A percentile compares a stretch with the other conserved stretches of the same genome.
phyloP scores from a whole-genome alignment of 2,888 invertebrate genomes.

The Slavum lentiscoides region DNA sequence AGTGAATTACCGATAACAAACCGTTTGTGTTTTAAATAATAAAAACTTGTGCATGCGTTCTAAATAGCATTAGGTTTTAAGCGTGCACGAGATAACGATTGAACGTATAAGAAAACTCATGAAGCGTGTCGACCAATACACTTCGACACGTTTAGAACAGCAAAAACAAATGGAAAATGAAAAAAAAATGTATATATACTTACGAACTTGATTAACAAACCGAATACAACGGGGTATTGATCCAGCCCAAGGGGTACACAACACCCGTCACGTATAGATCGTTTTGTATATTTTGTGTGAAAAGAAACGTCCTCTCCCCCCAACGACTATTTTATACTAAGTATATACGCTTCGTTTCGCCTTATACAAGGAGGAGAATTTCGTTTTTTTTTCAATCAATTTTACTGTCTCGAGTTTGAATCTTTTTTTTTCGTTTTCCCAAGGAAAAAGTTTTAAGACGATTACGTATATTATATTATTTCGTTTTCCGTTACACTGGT shows the following conservation, averaged over 20 bases:
- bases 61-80: no score
- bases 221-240: conserved; percentile 22
- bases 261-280: background rate
- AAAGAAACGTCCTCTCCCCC: background rate
- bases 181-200: background rate
- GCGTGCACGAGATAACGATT: no score
- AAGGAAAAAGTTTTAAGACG: conserved; percentile 10
- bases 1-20: no score
- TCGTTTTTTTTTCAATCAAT: conserved; percentile 28
- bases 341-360: no score
- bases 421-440: background rate
- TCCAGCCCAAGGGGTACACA: background rate
- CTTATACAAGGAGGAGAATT: no score
- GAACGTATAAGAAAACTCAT: background rate
- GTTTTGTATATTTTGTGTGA: conserved; percentile 9
- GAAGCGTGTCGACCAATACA: background rate
- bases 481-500: conserved; percentile 11
- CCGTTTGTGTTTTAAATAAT: no score
- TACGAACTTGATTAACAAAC: background rate
- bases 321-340: no score
- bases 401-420: background rate
- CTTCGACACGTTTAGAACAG: background rate
- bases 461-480: conserved; percentile 2
- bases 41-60: no score
- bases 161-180: background rate